Percentiles rank a stretch among this genome's conserved stretches.
Evolutionary conservation across 2,888 invertebrate species (phyloP).

Genomic region (Ommatoiulus sabulosus): DNA sequence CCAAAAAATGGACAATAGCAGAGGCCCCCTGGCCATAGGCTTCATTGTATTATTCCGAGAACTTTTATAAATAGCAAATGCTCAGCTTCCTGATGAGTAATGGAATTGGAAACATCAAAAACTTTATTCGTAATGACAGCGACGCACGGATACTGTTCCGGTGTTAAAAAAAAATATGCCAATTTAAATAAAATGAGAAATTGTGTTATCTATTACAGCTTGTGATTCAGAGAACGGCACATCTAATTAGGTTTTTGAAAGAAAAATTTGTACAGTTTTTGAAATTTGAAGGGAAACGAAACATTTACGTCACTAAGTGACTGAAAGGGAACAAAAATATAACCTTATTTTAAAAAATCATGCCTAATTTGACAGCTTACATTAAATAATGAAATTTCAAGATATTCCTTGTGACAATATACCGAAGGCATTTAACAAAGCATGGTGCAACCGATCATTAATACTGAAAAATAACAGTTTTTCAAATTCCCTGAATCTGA

Average conservation of each 20-base stretch:
- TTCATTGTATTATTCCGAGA: not conserved
- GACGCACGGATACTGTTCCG: not conserved
- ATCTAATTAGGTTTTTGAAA: no score
- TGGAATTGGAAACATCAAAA: not conserved
- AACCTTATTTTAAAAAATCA: no score
- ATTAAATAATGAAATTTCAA: no score
- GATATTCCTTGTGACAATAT: no score
- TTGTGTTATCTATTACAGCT: not conserved
- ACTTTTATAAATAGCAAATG: not conserved
- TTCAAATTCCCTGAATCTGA: not conserved
- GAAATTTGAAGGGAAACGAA: no score
- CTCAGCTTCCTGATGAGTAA: not conserved
- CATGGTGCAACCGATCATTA: not conserved
- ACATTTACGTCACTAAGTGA: no score
- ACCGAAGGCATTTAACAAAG: no score
- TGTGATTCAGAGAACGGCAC: not conserved
- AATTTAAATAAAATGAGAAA: not conserved
- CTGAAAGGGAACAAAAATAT: no score
- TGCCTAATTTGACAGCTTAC: no score
- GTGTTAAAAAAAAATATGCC: not conserved
- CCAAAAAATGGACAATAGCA: conserved; percentile 22
- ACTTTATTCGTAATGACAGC: not conserved
- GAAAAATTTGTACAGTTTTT: no score
- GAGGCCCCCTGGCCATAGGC: not conserved
- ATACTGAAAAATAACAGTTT: not conserved